Base-by-base conservation (phyloP, 2,888 invertebrate genomes). In the Meghimatium bilineatum region DNA sequence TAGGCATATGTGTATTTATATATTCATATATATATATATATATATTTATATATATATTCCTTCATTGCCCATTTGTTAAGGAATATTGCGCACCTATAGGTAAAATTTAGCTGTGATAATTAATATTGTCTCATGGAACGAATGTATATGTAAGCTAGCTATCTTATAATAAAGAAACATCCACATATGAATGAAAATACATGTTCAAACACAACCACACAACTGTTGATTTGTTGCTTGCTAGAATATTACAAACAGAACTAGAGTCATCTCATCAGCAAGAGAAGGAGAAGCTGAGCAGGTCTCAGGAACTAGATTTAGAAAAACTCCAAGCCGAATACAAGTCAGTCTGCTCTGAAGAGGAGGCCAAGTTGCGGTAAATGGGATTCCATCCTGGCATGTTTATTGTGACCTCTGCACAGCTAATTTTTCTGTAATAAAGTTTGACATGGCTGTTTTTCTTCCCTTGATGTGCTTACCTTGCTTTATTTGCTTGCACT, bases 201-300 rank as follows among this genome's bases (percentile, higher is more conserved):
- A 26, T n/a, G 29, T 56, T 75, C 32, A 17, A 56, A 29, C 52
- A 75, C 75, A 49, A 77, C 44, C 71, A 71, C 71, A 71, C 36
- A 71, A 20, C 44, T n/a, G 5, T 71, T 71, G 23, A 29, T n/a
- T 69, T 77, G 29, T 77, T 77, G 44, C 66, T 67, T 69, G 56
- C 49, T 82, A 86, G 86, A 67, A 67, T 82, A 67, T 83, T 86
- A 44, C 75, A 80, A 67, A 83, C 66, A 60, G 79, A 87, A 56
- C 80, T 77, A 56, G 76, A 83, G n/a, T 52, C 76, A 75, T 83
- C 80, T 69, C 75, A 75, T 17, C 82, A 78, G 34, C 60, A 67
- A 44, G 85, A 85, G 71, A 85, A 66, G 69, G 71, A 79, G 5
- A 66, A 81, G 60, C 63, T 85, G 67, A 67, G 29, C 60, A 56